Percentiles rank a stretch among this genome's conserved stretches.
Evolutionary conservation across 2,797 vertebrate genomes (phyloP).

Genomic region (Phataginus tetradactyla): DNA sequence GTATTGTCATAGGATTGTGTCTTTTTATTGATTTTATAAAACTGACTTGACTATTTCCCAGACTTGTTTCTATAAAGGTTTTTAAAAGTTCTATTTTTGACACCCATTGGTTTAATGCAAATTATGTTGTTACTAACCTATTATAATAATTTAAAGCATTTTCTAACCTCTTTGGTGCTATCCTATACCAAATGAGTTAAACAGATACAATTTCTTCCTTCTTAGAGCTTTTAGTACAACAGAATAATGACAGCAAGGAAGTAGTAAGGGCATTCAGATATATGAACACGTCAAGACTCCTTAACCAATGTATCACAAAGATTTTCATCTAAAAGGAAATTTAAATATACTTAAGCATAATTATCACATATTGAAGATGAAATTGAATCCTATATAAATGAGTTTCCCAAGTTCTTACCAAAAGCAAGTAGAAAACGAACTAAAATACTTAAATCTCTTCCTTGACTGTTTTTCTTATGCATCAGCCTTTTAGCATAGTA

Average conservation of each 20-base stretch:
- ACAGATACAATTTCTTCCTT: conserved; percentile 5
- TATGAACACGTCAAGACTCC: conserved; percentile 4
- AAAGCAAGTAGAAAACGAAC: conserved; percentile 23
- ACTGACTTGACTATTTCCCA: conserved; percentile 33
- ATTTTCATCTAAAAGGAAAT: conserved; percentile 43
- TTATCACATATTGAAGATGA: conserved; percentile 56
- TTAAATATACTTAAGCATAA: conserved; percentile 28
- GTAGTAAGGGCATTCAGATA: conserved; percentile 30
- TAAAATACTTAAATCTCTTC: not conserved
- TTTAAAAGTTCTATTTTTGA: conserved; percentile 33
- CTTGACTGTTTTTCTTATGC: not conserved
- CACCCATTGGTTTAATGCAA: not conserved
- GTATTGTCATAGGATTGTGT: not conserved
- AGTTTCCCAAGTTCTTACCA: conserved; percentile 12
- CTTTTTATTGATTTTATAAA: conserved; percentile 40
- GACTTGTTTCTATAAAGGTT: conserved; percentile 19
- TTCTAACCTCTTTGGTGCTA: conserved; percentile 28
- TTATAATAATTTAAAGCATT: conserved; percentile 52
- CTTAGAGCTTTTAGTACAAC: conserved; percentile 50
- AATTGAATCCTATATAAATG: conserved; percentile 46
- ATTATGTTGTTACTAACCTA: conserved; percentile 40
- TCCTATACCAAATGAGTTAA: conserved; percentile 42
- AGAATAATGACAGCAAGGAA: conserved; percentile 48
- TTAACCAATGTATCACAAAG: conserved; percentile 48
- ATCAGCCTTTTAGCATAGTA: not conserved